These are phyloP conservation scores for Bellardia pandia DNA, from an alignment of 2,888 invertebrate genomes.

Conservation along the genomic window DNA sequence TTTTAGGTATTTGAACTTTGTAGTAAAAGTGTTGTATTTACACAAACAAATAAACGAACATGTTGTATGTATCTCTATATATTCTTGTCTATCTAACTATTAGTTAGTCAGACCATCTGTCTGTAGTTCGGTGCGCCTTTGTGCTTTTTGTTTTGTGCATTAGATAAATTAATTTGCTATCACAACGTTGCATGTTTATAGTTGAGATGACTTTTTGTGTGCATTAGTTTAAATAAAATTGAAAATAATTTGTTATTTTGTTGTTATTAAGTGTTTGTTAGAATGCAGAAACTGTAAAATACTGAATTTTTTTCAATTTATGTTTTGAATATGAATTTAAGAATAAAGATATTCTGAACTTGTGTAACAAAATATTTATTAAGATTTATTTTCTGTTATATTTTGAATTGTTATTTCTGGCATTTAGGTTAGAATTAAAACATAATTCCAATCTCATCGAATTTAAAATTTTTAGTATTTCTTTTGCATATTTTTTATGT, in stretches of 20 bases:
- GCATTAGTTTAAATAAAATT: conserved; percentile 47
- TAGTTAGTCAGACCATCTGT: background rate
- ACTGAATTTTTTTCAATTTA: background rate
- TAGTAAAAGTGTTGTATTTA: too few species aligned
- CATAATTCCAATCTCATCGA: too few species aligned
- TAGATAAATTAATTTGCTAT: conserved; percentile 5
- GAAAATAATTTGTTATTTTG: conserved; percentile 47
- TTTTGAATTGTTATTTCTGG: too few species aligned
- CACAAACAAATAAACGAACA: background rate
- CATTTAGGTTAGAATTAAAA: too few species aligned
- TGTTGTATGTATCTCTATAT: background rate
- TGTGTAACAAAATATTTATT: too few species aligned
- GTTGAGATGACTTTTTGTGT: conserved; percentile 1
- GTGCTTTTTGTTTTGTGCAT: background rate
- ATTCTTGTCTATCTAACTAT: background rate
- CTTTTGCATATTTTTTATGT: too few species aligned
- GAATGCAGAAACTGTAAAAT: conserved; percentile 44
- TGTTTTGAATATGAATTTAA: background rate
- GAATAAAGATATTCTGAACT: background rate
- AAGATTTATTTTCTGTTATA: too few species aligned
- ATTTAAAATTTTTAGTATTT: too few species aligned
- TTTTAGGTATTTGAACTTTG: conserved; percentile 51
- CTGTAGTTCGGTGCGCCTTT: background rate
- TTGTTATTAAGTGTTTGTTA: conserved; percentile 35
- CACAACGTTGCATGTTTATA: background rate